Evolutionary conservation across 1,140 invertebrate species (phyloP).

Genomic region (Olivierus martensii): DNA sequence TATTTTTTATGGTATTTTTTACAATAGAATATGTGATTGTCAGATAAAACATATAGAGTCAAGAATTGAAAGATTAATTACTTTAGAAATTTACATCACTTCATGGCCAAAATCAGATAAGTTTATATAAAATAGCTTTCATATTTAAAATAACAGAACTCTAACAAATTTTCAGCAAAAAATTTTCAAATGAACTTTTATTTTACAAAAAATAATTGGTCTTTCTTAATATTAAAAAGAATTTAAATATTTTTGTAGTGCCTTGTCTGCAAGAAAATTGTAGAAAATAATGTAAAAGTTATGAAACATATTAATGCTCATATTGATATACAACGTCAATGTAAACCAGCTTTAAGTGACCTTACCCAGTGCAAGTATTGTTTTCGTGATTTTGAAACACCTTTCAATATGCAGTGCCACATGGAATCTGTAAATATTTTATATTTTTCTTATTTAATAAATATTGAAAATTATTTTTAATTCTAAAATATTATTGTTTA

Average conservation of each 20-base stretch:
- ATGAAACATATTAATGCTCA: conserved; percentile 33
- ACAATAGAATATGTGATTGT: too few relatives aligned
- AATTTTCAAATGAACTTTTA: too few relatives aligned
- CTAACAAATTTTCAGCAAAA: too few relatives aligned
- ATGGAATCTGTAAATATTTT: conserved; percentile 28
- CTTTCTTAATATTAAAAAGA: conserved; percentile 31
- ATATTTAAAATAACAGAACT: conserved; percentile 18
- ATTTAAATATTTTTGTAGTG: conserved; percentile 34
- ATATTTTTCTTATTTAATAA: too few relatives aligned
- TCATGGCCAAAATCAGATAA: background rate
- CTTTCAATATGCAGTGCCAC: conserved; percentile 33
- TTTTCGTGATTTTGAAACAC: conserved; percentile 33
- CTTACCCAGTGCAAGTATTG: conserved; percentile 34
- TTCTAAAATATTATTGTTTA: too few relatives aligned
- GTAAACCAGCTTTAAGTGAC: conserved; percentile 32
- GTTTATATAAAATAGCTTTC: background rate
- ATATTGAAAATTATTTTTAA: too few relatives aligned
- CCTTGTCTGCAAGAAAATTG: conserved; percentile 31
- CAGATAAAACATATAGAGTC: too few relatives aligned
- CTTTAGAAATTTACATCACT: too few relatives aligned
- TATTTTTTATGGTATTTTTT: too few relatives aligned
- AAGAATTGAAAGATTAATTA: too few relatives aligned
- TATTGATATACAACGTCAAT: conserved; percentile 30
- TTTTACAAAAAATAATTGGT: conserved; percentile 19
- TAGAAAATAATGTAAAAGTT: conserved; percentile 31